Percentiles rank a stretch among this genome's conserved stretches.
Conservation (phyloP, 2,113 vertebrate species). For the Pseudopodoces humilis region DNA sequence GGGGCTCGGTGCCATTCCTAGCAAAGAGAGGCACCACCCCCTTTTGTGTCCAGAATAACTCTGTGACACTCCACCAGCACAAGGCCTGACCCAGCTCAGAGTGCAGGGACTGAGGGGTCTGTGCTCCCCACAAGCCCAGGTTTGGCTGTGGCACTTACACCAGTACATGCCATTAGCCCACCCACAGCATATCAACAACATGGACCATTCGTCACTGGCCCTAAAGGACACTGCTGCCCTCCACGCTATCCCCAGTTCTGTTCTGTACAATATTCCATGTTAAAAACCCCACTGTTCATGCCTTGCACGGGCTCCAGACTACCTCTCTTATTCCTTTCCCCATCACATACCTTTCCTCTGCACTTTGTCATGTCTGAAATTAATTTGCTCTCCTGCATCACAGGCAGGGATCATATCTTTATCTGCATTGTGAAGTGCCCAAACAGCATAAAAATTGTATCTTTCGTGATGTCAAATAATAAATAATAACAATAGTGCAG, state of each 20-base stretch:
- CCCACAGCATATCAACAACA: not conserved
- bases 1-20: not conserved
- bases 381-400: not conserved
- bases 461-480: conserved; percentile 38
- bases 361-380: not conserved
- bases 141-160: not conserved
- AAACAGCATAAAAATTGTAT: conserved; percentile 17
- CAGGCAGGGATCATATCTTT: not conserved
- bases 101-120: not conserved
- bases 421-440: conserved; percentile 1
- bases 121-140: not conserved
- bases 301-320: not conserved
- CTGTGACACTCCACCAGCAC: fast-evolving
- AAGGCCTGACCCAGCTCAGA: not conserved
- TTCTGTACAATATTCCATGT: not conserved
- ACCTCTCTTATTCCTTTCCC: not conserved
- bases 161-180: not conserved
- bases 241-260: not conserved
- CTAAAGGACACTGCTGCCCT: not conserved
- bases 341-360: not conserved
- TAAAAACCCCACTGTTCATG: not conserved
- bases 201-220: not conserved
- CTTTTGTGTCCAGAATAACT: not conserved
- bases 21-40: not conserved
- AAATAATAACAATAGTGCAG: conserved; percentile 47